Conservation (phyloP, 2,888 invertebrate species). For the Melieria omissa region DNA sequence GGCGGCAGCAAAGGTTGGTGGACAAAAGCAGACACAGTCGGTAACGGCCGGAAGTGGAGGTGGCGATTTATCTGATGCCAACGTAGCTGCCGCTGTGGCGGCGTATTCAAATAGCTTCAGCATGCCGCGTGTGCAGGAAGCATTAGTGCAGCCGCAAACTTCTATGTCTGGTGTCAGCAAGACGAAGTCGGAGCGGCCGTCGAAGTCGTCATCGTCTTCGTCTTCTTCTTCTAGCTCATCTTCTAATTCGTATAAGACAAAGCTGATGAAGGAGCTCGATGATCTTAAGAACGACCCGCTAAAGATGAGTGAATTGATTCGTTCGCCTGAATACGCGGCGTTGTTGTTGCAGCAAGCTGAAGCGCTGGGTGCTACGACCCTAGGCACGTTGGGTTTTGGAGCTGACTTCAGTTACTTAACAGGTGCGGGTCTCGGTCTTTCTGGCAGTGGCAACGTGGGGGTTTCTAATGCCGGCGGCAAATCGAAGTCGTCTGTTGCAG, state of each 20-base stretch:
- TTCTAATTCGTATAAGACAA: slow-evolving; percentile 65
- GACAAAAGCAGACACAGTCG: slow-evolving; percentile 50
- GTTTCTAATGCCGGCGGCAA: slow-evolving; percentile 42
- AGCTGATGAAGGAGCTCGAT: slow-evolving; percentile 65
- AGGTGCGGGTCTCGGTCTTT: slow-evolving; percentile 41
- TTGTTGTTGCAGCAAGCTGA: slow-evolving; percentile 66
- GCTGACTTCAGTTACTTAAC: slow-evolving; percentile 63
- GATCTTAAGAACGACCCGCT: slow-evolving; percentile 66
- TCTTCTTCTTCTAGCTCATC: slow-evolving; percentile 60
- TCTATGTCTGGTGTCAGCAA: slow-evolving; percentile 46
- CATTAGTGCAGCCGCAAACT: slow-evolving; percentile 40
- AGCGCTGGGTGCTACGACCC: slow-evolving; percentile 64
- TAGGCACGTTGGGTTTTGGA: slow-evolving; percentile 64
- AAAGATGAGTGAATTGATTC: slow-evolving; percentile 66
- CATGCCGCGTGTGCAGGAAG: slow-evolving; percentile 51
- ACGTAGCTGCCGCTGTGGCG: slow-evolving; percentile 59
- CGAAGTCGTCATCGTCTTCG: slow-evolving; percentile 58
- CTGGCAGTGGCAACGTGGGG: slow-evolving; percentile 28
- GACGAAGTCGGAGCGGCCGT: slow-evolving; percentile 59
- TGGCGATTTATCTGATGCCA: slow-evolving; percentile 53
- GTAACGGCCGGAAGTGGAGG: slow-evolving; percentile 35
- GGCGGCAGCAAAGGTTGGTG: slow-evolving; percentile 64
- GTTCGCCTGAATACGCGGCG: slow-evolving; percentile 66
- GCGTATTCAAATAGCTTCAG: slow-evolving; percentile 61
- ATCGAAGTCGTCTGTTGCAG: slow-evolving; percentile 43